phyloP scores from a whole-genome alignment of 2,888 invertebrate genomes.

The Agrotis puta region DNA sequence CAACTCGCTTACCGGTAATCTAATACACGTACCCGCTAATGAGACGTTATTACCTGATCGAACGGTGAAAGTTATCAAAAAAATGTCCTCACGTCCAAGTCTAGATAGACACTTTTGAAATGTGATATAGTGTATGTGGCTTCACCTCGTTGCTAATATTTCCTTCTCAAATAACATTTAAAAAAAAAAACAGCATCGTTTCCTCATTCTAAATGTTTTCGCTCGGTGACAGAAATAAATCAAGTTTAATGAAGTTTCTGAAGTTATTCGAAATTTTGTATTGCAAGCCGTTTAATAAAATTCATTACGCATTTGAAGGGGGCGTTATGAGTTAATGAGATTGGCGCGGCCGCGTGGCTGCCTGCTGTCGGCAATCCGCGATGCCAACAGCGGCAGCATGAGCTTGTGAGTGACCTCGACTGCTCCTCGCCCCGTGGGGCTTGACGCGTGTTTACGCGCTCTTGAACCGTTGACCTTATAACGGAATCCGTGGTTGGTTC shows the following conservation, averaged over 20 bases:
- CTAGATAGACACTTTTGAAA: constrained; percentile 41
- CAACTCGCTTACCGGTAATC: constrained; percentile 54
- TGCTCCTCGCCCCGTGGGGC: background rate
- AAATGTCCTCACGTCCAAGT: constrained; percentile 22
- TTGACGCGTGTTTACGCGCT: constrained; percentile 6
- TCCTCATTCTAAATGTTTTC: constrained; percentile 12
- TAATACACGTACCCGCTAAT: constrained; percentile 49
- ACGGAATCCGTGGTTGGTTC: constrained; percentile 16
- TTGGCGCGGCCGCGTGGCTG: constrained; percentile 27
- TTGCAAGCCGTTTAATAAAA: constrained; percentile 37
- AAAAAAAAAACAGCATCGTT: constrained; percentile 3
- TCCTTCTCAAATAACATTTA: constrained; percentile 27
- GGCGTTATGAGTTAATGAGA: constrained; percentile 44
- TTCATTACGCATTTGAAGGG: constrained; percentile 42
- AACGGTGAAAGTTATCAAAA: constrained; percentile 61
- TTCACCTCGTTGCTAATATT: constrained; percentile 27
- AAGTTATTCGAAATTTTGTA: constrained; percentile 5
- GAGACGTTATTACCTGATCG: constrained; percentile 40
- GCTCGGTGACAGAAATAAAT: constrained; percentile 10
- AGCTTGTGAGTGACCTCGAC: background rate
- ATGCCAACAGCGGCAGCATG: constrained; percentile 19
- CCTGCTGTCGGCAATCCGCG: constrained; percentile 18
- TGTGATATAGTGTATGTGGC: constrained; percentile 38
- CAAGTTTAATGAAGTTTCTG: constrained; percentile 26
- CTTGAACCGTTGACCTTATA: constrained; percentile 23